Percentiles rank a stretch among this genome's conserved stretches.
Conservation (phyloP, 2,797 vertebrate species). For the Emydoidea blandingii region DNA sequence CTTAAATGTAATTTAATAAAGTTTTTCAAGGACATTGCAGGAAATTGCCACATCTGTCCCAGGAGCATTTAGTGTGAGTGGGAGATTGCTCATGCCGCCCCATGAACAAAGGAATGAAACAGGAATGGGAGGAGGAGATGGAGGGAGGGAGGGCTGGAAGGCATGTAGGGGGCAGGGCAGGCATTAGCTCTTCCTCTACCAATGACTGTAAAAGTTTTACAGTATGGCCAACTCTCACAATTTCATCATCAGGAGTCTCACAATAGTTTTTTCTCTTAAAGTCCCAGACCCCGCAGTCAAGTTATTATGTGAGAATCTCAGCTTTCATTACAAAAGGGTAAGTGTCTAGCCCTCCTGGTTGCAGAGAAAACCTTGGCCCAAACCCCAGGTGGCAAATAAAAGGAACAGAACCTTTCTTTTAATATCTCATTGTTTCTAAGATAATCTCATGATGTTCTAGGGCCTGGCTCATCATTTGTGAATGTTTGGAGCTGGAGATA, state of each 20-base stretch:
- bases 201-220: slow-evolving; percentile 57
- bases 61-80: not conserved
- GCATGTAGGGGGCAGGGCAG: not conserved
- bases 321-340: slow-evolving; percentile 45
- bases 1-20: not conserved
- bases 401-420: not conserved
- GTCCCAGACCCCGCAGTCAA: slow-evolving; percentile 48
- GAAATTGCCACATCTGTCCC: not conserved
- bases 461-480: not conserved
- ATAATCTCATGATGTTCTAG: not conserved
- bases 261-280: slow-evolving; percentile 48
- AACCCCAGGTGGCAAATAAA: not conserved
- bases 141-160: fast-evolving
- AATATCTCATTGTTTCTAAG: not conserved
- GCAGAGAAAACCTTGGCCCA: fast-evolving
- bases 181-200: not conserved
- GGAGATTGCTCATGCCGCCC: not conserved
- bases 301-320: slow-evolving; percentile 46
- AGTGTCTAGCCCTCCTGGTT: not conserved
- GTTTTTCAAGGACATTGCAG: not conserved
- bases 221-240: slow-evolving; percentile 11
- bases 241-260: slow-evolving; percentile 50
- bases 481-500: not conserved
- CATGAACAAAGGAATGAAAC: not conserved
- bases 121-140: fast-evolving